These are phyloP conservation scores for Neria commutata DNA, from an alignment of 2,888 invertebrate species.

Conservation along the genomic window DNA sequence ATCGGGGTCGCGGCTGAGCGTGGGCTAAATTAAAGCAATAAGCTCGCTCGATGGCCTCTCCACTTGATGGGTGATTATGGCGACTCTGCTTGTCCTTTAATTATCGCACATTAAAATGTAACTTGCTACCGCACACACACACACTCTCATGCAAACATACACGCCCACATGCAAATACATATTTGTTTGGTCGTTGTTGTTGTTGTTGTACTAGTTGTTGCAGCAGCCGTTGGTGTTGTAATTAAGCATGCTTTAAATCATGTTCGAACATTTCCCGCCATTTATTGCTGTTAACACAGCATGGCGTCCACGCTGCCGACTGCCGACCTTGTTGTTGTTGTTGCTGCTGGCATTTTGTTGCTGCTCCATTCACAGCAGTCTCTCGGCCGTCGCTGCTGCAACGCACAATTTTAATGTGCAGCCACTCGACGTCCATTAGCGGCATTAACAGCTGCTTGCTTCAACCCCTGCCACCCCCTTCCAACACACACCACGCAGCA, in stretches of 20 bases:
- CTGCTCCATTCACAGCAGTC: neutral
- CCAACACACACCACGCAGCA: too few relatives aligned
- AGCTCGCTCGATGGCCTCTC: too few relatives aligned
- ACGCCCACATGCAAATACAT: neutral
- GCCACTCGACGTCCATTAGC: too few relatives aligned
- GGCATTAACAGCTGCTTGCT: too few relatives aligned
- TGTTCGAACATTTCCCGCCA: conserved; percentile 35
- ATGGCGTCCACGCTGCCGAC: conserved; percentile 27
- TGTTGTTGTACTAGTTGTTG: neutral
- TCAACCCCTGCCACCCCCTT: too few relatives aligned
- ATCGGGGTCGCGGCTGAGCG: too few relatives aligned
- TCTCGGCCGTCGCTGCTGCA: neutral
- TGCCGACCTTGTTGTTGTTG: neutral
- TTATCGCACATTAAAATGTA: too few relatives aligned
- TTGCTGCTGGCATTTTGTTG: neutral
- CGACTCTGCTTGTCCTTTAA: too few relatives aligned
- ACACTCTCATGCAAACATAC: neutral
- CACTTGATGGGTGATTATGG: too few relatives aligned
- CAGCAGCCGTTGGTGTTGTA: neutral
- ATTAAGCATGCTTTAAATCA: conserved; percentile 36
- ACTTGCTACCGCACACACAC: neutral
- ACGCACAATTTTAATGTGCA: too few relatives aligned
- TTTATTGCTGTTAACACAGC: conserved; percentile 42
- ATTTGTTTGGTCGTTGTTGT: neutral
- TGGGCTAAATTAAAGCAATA: too few relatives aligned